These are phyloP conservation scores for Leptinotarsa texana DNA, from an alignment of 1,140 invertebrate species.

Conservation along the genomic window DNA sequence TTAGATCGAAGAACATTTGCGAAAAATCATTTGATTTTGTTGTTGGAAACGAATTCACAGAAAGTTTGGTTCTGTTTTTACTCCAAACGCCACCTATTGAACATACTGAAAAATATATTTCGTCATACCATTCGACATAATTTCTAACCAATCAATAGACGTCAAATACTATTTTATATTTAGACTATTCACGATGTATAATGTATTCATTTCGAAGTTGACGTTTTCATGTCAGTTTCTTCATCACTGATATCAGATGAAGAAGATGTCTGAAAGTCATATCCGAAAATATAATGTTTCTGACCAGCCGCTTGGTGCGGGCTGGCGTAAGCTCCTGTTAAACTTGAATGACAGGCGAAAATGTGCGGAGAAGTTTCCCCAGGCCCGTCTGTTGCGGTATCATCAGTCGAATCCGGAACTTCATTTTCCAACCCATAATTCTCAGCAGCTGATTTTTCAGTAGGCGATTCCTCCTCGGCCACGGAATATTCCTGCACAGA, in stretches of 20 bases:
- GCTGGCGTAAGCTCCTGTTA: constrained; percentile 44
- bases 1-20: too few species aligned
- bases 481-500: not conserved
- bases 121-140: too few species aligned
- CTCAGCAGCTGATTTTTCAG: constrained; percentile 1
- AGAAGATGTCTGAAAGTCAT: constrained; percentile 46
- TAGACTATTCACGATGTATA: not conserved
- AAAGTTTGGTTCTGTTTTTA: too few species aligned
- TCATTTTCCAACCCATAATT: not conserved
- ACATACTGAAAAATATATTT: too few species aligned
- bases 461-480: not conserved
- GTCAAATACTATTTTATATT: too few species aligned
- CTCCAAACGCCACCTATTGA: too few species aligned
- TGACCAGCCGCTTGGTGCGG: constrained; percentile 35
- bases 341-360: constrained; percentile 48
- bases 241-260: constrained; percentile 31
- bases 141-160: too few species aligned
- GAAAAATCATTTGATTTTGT: too few species aligned
- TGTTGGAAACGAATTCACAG: too few species aligned
- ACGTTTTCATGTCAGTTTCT: constrained; percentile 26
- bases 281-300: constrained; percentile 48
- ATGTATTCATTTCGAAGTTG: constrained; percentile 24
- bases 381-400: not conserved
- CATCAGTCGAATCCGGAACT: not conserved
- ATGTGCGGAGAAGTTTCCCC: constrained; percentile 34